Evolutionary conservation across 2,888 invertebrate species (phyloP), one percentile per base, ranked within the genome.

Genomic region (Leptopilina drosophilae): DNA sequence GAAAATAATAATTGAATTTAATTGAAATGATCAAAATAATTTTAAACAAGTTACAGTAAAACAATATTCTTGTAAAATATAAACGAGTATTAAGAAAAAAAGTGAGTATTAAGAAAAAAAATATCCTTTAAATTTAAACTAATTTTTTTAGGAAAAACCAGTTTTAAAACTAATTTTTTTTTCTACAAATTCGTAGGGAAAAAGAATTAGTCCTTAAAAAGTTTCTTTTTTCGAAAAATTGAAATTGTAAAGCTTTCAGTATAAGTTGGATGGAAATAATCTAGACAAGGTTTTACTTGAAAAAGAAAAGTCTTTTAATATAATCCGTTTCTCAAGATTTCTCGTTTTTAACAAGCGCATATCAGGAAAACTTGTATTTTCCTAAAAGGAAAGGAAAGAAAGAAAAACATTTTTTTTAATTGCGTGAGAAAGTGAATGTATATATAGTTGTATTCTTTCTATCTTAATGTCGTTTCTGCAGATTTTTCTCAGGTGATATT

Each of bases 371-470:
- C 9, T 11, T 14, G 8, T 53, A 14, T 73, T 49, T 42, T 9
- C 73, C 69, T 49, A 33, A 53, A 15, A 9, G 49, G 49, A 11
- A 20, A 1, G 20, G 1, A 20, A 49, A 49, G 11, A 49, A 49
- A 49, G 11, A 33, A 14, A 53, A 26, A 12, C 12, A 26, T 56
- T 73, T 12, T 49, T 73, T 73, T 73, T 56, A 33, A 56, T 26
- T 56, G 73, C 56, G n/a, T 73, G 33, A 73, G 33, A 14, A 53
- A 26, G 69, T 69, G 53, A 69, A 53, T 73, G 33, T 6, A 73
- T 33, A 33, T 33, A 33, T 33, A 33, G 33, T 33, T 33, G 56
- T 53, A 73, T 73, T 73, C 53, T 53, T 73, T 49, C 11, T 73
- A 26, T 56, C 33, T 53, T 33, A 66, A 66, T 53, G n/a, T 56